Percentiles rank a stretch among this genome's conserved stretches.
Evolutionary conservation across 2,888 invertebrate species (phyloP).

Genomic region (Tribolium freemani): DNA sequence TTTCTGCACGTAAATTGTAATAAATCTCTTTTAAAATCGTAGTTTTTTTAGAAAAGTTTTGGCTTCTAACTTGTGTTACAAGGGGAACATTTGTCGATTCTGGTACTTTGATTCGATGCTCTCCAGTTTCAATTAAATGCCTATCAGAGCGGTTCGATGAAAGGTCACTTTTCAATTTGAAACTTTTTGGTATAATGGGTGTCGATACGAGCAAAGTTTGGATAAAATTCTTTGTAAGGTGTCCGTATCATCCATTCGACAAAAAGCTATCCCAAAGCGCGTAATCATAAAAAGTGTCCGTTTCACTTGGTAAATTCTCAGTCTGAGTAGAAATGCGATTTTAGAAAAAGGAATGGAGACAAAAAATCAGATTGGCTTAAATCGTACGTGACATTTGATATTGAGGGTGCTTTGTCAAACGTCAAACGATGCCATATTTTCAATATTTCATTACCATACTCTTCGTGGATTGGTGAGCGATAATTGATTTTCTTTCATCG

Average conservation of each 20-base stretch:
- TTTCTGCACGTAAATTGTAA: neutral
- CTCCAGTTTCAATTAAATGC: slow-evolving; percentile 21
- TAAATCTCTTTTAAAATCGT: neutral
- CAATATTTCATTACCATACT: slow-evolving; percentile 11
- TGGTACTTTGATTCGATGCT: neutral
- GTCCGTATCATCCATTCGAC: neutral
- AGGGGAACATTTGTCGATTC: slow-evolving; percentile 14
- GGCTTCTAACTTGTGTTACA: neutral
- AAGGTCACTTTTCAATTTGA: slow-evolving; percentile 24
- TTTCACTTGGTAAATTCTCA: slow-evolving; percentile 2
- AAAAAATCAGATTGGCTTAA: slow-evolving; percentile 31
- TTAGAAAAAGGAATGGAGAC: neutral
- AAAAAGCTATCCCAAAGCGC: neutral
- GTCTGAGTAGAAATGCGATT: neutral
- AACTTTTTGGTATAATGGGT: slow-evolving; percentile 20
- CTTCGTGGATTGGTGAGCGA: slow-evolving; percentile 15
- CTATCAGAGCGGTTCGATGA: slow-evolving; percentile 4
- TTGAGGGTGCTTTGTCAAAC: slow-evolving; percentile 2
- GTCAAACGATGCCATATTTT: slow-evolving; percentile 15
- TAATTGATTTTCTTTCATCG: slow-evolving; percentile 13
- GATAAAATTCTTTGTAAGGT: slow-evolving; percentile 19
- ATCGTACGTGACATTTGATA: slow-evolving; percentile 24
- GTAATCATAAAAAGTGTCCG: slow-evolving; percentile 9
- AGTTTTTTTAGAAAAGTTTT: neutral
- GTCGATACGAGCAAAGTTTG: slow-evolving; percentile 10